Conservation (phyloP, 2,888 invertebrate species). For the Cactoblastis cactorum region DNA sequence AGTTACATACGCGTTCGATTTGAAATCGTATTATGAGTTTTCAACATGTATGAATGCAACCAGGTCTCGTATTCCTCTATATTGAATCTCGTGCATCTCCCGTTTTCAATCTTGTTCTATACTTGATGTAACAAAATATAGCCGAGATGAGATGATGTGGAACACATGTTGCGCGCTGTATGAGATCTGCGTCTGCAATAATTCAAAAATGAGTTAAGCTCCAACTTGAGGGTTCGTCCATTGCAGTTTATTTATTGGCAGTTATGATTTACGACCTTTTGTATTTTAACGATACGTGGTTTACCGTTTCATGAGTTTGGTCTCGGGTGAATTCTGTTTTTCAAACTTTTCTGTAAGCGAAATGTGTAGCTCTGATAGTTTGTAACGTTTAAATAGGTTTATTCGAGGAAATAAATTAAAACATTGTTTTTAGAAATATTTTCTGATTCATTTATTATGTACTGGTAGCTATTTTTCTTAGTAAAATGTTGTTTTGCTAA, state of each 20-base stretch:
- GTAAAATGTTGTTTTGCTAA: too few species aligned
- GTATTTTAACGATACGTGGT: conserved; percentile 31
- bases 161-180: conserved; percentile 66
- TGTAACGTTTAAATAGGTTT: neutral
- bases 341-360: neutral
- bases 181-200: conserved; percentile 56
- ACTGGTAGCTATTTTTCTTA: too few species aligned
- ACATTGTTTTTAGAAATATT: neutral
- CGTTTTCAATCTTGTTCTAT: conserved; percentile 63
- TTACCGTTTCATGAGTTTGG: conserved; percentile 11
- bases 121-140: conserved; percentile 58
- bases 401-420: neutral
- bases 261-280: conserved; percentile 44
- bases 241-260: conserved; percentile 49
- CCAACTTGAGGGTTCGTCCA: conserved; percentile 51
- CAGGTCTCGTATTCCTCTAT: conserved; percentile 59
- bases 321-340: conserved; percentile 9
- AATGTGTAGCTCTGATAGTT: conserved; percentile 1
- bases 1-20: conserved; percentile 60
- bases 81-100: conserved; percentile 65
- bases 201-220: conserved; percentile 66
- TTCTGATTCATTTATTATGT: neutral
- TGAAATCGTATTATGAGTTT: conserved; percentile 70
- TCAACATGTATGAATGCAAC: conserved; percentile 68
- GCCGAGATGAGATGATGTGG: conserved; percentile 58